Base-by-base conservation (phyloP, 1,140 invertebrate genomes). In the Zeugodacus cucurbitae region DNA sequence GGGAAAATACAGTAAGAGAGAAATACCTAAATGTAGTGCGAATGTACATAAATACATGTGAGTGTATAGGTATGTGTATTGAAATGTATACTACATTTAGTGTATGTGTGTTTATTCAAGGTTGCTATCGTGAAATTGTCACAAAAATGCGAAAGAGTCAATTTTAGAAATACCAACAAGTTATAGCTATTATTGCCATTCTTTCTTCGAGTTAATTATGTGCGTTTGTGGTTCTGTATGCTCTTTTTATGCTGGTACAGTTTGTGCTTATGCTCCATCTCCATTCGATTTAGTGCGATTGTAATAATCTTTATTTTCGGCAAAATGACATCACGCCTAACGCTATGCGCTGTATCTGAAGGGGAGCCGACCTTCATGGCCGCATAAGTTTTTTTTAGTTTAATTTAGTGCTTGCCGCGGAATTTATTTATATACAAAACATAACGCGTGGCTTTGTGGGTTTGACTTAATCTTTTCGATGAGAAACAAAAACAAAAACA, bases 301-400 rank as follows among this genome's bases (percentile, higher is more conserved):
- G 74, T 82, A 82, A 82, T 82, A 22, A 37, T 10, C 41, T 82
- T 82, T 82, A 82, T 82, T 82, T 82, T 82, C 48, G 74, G 74
- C 41, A 11, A 48, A 82, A 48, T 82, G 74, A 82, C 74, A 82
- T 82, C 74, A 82, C 74, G 41, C 74, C 11, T 54, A 82, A 54
- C 34, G 41, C 67, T 37, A 20, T 17, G 32, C 41, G 20, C 10
- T 44, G 74, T 82, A 29, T 82, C 41, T 82, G 4, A 29, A 48
- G 74, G 41, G 74, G 41, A 74, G 34, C 34, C 29, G 14, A 41
- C 67, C 67, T 37, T 74, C 67, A 74, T 74, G 6, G 34, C 3
- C 67, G 34, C 32, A 22, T 74, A 74, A 22, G 58, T 74, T 74
- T 74, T 22, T 74, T 32, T 74, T 74, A 37, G 67, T 74, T 74